These are phyloP conservation scores for Takifugu rubripes DNA, from an alignment of 2,797 vertebrate species.

Conservation along the genomic window DNA sequence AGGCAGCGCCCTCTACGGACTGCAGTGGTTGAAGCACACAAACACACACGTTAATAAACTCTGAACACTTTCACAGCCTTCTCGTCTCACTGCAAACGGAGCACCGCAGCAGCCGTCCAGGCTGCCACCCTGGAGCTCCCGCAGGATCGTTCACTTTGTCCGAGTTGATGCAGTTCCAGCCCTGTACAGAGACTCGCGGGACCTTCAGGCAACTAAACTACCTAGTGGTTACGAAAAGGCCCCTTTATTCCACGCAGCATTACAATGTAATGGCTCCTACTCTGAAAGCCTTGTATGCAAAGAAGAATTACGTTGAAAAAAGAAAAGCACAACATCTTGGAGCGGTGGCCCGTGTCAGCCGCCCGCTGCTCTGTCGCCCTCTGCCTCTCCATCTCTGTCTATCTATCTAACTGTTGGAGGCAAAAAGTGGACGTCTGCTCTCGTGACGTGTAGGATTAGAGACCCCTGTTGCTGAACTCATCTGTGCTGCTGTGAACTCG, in stretches of 20 bases:
- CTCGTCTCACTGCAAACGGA: constrained; percentile 29
- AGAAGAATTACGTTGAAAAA: constrained; percentile 20
- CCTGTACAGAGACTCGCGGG: constrained; percentile 40
- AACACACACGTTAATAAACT: constrained; percentile 26
- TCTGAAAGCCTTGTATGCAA: constrained; percentile 44
- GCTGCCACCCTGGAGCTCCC: constrained; percentile 21
- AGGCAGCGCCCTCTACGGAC: constrained; percentile 6
- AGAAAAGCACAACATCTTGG: constrained; percentile 44
- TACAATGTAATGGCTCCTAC: constrained; percentile 27
- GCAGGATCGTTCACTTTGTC: constrained; percentile 24
- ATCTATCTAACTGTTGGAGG: constrained; percentile 55
- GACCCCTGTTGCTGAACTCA: constrained; percentile 64
- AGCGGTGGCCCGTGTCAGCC: constrained; percentile 26
- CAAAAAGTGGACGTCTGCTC: constrained; percentile 27
- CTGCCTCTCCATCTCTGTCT: constrained; percentile 52
- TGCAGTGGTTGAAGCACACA: constrained; percentile 30
- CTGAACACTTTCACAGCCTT: constrained; percentile 51
- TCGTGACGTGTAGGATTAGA: constrained; percentile 63
- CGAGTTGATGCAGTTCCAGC: constrained; percentile 32
- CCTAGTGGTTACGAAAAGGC: constrained; percentile 34
- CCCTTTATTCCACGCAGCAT: constrained; percentile 21
- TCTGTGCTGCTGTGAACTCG: constrained; percentile 69
- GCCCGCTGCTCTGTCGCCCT: constrained; percentile 35
- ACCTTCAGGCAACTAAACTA: constrained; percentile 32
- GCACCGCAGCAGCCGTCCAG: constrained; percentile 9